These are phyloP conservation scores for Melieria picta DNA, from an alignment of 2,888 invertebrate genomes.

Conservation along the genomic window DNA sequence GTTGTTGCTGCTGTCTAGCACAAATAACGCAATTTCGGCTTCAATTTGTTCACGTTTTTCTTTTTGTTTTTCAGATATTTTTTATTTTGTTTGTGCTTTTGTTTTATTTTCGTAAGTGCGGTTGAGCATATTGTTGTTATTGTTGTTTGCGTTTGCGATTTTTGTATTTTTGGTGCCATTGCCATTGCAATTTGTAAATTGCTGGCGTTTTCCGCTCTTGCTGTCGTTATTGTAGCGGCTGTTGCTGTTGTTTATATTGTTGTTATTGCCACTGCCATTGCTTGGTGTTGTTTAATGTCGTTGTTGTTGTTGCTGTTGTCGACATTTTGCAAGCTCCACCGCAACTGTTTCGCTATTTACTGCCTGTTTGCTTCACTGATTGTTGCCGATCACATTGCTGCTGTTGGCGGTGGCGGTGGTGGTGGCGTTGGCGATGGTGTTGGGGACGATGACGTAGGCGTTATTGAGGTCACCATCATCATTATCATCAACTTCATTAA, in stretches of 20 bases:
- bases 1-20: conserved; percentile 26
- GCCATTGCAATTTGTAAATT: background rate
- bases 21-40: conserved; percentile 41
- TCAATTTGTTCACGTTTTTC: background rate
- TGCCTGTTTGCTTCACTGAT: background rate
- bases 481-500: no score
- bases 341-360: conserved; percentile 20
- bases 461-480: conserved; percentile 42
- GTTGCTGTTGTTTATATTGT: conserved; percentile 18
- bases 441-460: conserved; percentile 42
- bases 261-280: conserved; percentile 58
- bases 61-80: conserved; percentile 20
- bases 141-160: background rate
- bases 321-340: conserved; percentile 22
- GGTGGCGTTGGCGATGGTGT: conserved; percentile 14
- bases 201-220: conserved; percentile 6
- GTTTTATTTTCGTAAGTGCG: background rate
- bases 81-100: conserved; percentile 16
- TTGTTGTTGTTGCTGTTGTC: conserved; percentile 20
- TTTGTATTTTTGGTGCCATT: conserved; percentile 25
- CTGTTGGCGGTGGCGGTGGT: background rate
- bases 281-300: conserved; percentile 15
- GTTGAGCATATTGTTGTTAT: conserved; percentile 9
- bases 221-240: background rate
- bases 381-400: background rate